Conservation (phyloP, 1,140 invertebrate genomes). For the Drosophila sturtevanti region DNA sequence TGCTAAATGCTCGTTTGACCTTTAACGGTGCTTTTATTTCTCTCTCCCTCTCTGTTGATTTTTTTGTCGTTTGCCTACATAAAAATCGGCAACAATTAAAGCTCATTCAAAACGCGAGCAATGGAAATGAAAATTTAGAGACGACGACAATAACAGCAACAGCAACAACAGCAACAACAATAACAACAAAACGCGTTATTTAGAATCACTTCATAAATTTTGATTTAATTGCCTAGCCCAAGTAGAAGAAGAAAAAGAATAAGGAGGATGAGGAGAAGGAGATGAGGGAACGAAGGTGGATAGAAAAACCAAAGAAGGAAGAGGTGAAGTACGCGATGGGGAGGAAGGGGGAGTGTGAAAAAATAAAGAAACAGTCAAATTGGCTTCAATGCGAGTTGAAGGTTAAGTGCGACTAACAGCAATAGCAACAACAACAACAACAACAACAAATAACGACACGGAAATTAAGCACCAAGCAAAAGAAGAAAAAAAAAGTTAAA, state of each 20-base stretch:
- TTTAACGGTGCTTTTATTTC: constrained; percentile 70
- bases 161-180: not conserved
- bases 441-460: constrained; percentile 39
- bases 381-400: constrained; percentile 79
- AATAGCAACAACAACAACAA: constrained; percentile 5
- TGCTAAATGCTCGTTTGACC: constrained; percentile 72
- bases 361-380: constrained; percentile 43
- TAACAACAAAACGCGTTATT: constrained; percentile 47
- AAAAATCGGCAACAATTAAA: constrained; percentile 74
- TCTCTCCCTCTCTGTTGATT: constrained; percentile 11
- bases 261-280: not conserved
- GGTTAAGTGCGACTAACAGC: constrained; percentile 52
- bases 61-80: not conserved
- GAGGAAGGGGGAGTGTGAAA: not conserved
- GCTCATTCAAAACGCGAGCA: constrained; percentile 76
- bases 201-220: constrained; percentile 71
- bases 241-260: constrained; percentile 6
- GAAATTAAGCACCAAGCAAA: constrained; percentile 42
- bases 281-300: not conserved
- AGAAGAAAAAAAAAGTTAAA: not conserved
- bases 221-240: constrained; percentile 57
- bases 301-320: too few species aligned
- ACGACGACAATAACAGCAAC: not conserved
- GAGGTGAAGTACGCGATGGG: not conserved
- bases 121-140: constrained; percentile 34